These are phyloP conservation scores for Tricholauxania praeusta DNA, from an alignment of 2,888 invertebrate genomes.

Conservation along the genomic window DNA sequence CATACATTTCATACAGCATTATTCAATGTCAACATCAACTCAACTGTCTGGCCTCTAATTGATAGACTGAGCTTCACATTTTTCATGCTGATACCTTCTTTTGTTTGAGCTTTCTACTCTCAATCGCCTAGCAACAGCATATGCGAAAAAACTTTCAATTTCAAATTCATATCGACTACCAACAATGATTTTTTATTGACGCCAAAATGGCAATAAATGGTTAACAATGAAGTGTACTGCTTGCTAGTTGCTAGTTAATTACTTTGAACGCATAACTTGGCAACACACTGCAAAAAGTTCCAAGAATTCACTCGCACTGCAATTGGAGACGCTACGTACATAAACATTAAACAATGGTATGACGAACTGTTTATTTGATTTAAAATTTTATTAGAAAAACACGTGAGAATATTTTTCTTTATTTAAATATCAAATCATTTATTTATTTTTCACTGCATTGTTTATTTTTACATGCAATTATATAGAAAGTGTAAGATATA, in stretches of 20 bases:
- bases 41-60: too few species aligned
- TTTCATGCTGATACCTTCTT: too few species aligned
- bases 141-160: too few species aligned
- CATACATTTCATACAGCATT: too few species aligned
- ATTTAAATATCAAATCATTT: neutral
- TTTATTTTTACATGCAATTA: too few species aligned
- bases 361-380: neutral
- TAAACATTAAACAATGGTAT: too few species aligned
- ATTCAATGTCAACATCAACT: too few species aligned
- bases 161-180: too few species aligned
- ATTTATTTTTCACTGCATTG: too few species aligned
- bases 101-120: too few species aligned
- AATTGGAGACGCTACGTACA: neutral
- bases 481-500: neutral
- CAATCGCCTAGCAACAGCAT: too few species aligned
- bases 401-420: constrained; percentile 1
- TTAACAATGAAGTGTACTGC: constrained; percentile 10
- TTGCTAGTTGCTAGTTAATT: neutral
- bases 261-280: neutral
- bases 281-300: neutral
- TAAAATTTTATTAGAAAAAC: constrained; percentile 5
- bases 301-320: neutral
- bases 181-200: neutral
- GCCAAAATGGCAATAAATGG: neutral
- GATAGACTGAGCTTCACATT: too few species aligned